Evolutionary conservation across 2,888 invertebrate genomes (phyloP).

Genomic region (Dione juno): DNA sequence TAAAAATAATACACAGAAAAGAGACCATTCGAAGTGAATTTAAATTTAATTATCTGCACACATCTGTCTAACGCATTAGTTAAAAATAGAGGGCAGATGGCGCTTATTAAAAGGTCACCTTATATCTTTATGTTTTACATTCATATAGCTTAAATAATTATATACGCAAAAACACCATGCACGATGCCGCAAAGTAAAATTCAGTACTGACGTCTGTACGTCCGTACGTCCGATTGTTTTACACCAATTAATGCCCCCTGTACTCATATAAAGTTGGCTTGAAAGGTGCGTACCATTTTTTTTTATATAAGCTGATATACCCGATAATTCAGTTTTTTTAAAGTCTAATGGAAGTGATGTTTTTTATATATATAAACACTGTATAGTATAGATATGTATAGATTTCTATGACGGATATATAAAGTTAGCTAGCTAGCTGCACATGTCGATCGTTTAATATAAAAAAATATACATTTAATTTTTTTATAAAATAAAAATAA

Average conservation of each 20-base stretch:
- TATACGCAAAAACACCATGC: slow-evolving; percentile 27
- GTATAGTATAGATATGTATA: background rate
- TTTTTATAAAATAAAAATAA: background rate
- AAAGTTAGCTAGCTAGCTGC: background rate
- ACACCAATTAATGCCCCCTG: slow-evolving; percentile 11
- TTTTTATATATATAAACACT: background rate
- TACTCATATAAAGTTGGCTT: background rate
- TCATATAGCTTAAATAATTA: slow-evolving; percentile 29
- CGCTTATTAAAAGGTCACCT: slow-evolving; percentile 48
- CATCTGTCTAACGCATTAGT: slow-evolving; percentile 51
- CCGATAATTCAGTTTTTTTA: background rate
- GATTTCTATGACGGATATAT: background rate
- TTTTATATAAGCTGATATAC: background rate
- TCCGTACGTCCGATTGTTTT: slow-evolving; percentile 20
- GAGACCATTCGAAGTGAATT: background rate
- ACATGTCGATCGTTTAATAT: background rate
- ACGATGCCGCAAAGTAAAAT: slow-evolving; percentile 17
- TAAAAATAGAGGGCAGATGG: slow-evolving; percentile 53
- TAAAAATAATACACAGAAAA: background rate
- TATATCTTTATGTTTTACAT: slow-evolving; percentile 47
- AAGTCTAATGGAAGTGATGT: background rate
- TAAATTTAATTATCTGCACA: background rate
- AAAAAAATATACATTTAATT: background rate
- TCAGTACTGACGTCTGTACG: slow-evolving; percentile 3
- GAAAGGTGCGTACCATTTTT: slow-evolving; percentile 9